Conservation (phyloP, 2,888 invertebrate species). For the Poecilobothrus nobilitatus region DNA sequence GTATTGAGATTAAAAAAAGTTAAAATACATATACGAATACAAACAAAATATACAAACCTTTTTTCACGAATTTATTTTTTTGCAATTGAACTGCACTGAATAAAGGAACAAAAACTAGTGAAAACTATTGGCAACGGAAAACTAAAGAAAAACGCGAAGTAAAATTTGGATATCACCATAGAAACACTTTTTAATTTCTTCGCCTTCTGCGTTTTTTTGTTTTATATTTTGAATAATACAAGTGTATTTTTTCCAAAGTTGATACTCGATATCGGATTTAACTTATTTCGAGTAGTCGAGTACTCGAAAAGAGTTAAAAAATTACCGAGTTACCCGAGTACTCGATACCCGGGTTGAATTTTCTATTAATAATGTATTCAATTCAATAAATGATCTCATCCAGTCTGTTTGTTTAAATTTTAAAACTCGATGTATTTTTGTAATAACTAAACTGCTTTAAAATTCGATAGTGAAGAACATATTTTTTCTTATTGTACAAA, state of each 20-base stretch:
- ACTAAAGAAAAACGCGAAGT: background rate
- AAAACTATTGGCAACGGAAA: slow-evolving; percentile 1
- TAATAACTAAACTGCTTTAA: too few species aligned
- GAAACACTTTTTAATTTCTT: background rate
- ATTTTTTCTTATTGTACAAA: too few species aligned
- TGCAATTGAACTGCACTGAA: background rate
- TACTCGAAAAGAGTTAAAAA: background rate
- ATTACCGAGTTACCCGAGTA: background rate
- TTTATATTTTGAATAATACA: slow-evolving; percentile 1
- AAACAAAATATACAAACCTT: slow-evolving; percentile 1
- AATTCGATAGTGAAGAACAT: too few species aligned
- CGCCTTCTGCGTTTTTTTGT: background rate
- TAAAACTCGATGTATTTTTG: too few species aligned
- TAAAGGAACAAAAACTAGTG: background rate
- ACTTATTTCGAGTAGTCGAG: slow-evolving; percentile 1
- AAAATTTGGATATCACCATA: background rate
- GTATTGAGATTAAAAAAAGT: background rate
- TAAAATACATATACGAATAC: slow-evolving; percentile 1
- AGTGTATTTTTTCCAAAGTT: background rate
- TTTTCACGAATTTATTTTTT: slow-evolving; percentile 1
- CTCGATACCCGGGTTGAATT: background rate
- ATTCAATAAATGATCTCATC: too few species aligned
- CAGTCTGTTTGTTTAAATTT: too few species aligned
- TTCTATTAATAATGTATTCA: too few species aligned
- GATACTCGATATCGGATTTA: background rate